Conservation (phyloP, 2,797 vertebrate species). For the Botia kubotai region DNA sequence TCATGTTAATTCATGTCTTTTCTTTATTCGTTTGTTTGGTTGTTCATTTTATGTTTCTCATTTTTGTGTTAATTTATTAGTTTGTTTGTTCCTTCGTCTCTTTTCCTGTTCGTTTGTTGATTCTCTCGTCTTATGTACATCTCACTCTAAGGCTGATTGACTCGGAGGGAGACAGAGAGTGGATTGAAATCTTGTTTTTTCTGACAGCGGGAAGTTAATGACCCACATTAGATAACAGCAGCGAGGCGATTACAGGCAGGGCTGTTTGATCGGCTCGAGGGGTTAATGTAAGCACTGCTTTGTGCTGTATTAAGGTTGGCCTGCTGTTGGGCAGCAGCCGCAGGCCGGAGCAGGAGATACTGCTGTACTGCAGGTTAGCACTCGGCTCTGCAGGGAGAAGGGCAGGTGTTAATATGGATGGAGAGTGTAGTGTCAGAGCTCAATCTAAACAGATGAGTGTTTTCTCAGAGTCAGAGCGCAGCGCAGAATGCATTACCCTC, state of each 20-base stretch:
- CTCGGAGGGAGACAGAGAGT: slow-evolving; percentile 8
- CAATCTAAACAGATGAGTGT: slow-evolving; percentile 50
- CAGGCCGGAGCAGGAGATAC: neutral
- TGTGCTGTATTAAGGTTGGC: neutral
- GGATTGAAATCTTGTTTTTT: slow-evolving; percentile 38
- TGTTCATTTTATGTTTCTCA: neutral
- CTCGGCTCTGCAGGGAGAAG: slow-evolving; percentile 21
- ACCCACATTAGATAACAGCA: slow-evolving; percentile 48
- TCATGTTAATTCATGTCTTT: neutral
- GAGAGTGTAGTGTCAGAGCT: slow-evolving; percentile 41
- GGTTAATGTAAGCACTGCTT: slow-evolving; percentile 38
- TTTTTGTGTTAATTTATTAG: neutral
- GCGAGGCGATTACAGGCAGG: slow-evolving; percentile 37
- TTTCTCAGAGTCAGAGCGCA: slow-evolving; percentile 28
- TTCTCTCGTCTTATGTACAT: slow-evolving; percentile 9
- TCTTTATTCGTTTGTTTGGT: neutral
- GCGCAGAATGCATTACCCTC: slow-evolving; percentile 28
- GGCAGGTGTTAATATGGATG: slow-evolving; percentile 44
- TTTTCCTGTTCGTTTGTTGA: neutral
- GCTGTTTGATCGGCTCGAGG: slow-evolving; percentile 26
- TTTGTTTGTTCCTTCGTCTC: neutral
- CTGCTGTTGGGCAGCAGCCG: neutral
- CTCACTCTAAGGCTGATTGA: slow-evolving; percentile 21
- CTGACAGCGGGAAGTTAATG: slow-evolving; percentile 50
- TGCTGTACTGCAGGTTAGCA: neutral